Conservation (phyloP, 2,888 invertebrate genomes). For the Labia minor region DNA sequence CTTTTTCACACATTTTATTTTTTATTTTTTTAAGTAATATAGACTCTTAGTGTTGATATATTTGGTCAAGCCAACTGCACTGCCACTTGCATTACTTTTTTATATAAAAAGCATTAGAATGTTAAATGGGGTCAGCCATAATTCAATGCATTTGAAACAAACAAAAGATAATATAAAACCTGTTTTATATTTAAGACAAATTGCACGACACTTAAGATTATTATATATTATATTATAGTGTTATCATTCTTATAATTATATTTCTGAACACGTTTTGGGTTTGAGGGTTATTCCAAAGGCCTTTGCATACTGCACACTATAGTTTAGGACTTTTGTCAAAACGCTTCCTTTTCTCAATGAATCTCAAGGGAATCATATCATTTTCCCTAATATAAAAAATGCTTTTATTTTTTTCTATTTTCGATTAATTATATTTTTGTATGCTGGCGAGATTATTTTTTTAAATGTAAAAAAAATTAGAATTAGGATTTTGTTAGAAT, state of each 20-base stretch:
- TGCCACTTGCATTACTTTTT: neutral
- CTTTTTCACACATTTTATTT: neutral
- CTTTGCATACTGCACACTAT: neutral
- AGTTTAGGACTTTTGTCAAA: neutral
- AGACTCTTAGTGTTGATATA: neutral
- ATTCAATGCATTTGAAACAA: slow-evolving; percentile 3
- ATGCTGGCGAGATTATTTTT: slow-evolving; percentile 26
- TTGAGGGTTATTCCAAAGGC: slow-evolving; percentile 3
- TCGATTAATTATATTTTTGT: slow-evolving; percentile 25
- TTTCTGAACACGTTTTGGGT: slow-evolving; percentile 7
- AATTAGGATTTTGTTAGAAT: neutral
- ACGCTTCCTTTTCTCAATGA: slow-evolving; percentile 4
- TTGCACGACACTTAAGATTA: slow-evolving; percentile 15
- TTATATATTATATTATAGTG: slow-evolving; percentile 13
- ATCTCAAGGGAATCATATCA: neutral
- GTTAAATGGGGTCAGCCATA: neutral
- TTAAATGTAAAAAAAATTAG: slow-evolving; percentile 19
- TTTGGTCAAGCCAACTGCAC: neutral
- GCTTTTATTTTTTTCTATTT: slow-evolving; percentile 21
- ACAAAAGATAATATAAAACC: neutral
- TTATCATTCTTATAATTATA: neutral
- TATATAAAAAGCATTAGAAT: neutral
- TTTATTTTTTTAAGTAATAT: neutral
- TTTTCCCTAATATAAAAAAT: slow-evolving; percentile 16
- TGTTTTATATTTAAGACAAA: slow-evolving; percentile 14